These are phyloP conservation scores for Parazoanthus darwini DNA, from an alignment of 92 coral and sea anemone species.

Conservation along the genomic window DNA sequence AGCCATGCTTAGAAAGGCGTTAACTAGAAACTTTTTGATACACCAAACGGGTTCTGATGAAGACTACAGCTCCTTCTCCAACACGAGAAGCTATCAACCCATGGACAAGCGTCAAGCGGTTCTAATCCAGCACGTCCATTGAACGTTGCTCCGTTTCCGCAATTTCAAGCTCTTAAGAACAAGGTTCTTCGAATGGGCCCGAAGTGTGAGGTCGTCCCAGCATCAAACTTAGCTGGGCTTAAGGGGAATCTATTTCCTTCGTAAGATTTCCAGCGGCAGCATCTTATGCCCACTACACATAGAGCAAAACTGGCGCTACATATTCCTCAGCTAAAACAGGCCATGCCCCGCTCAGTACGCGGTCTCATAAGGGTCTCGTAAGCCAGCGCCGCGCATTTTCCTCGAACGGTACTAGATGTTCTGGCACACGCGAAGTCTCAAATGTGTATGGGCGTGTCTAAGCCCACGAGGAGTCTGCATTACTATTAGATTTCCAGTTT, in stretches of 20 bases:
- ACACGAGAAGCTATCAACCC: neutral
- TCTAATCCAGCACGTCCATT: neutral
- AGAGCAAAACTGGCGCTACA: neutral
- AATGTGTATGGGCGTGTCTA: slow-evolving; percentile 90
- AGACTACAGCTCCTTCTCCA: neutral
- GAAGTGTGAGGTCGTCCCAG: neutral
- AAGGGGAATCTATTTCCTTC: neutral
- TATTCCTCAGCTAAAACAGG: neutral
- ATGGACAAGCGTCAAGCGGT: neutral
- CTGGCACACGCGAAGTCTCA: slow-evolving; percentile 40
- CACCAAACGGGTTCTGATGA: neutral
- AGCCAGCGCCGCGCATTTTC: neutral
- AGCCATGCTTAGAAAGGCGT: neutral
- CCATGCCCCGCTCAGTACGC: neutral
- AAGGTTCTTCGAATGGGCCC: neutral
- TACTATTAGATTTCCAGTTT: too few species aligned
- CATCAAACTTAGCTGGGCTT: neutral
- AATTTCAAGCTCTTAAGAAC: neutral
- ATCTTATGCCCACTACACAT: neutral
- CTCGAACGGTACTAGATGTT: neutral
- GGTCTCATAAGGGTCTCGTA: neutral
- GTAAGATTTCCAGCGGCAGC: neutral
- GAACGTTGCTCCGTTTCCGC: neutral
- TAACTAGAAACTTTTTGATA: neutral
- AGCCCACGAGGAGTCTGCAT: slow-evolving; percentile 90